Evolutionary conservation across 2,888 invertebrate species (phyloP), one percentile per base, ranked within the genome.

Genomic region (Monochamus alternatus): DNA sequence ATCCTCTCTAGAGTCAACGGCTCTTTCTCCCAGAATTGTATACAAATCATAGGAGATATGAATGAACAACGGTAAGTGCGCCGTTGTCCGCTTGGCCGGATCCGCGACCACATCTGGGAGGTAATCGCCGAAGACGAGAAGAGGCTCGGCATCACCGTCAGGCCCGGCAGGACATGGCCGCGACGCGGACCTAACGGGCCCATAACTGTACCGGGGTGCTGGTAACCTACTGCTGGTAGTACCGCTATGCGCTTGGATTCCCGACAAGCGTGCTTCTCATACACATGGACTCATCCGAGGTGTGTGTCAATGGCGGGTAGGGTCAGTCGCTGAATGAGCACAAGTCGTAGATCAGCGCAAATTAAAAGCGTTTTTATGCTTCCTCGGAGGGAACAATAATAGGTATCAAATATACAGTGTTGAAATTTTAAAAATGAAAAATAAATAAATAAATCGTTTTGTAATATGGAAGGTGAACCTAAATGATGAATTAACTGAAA

Each of bases 211-310:
- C 81, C 79, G 77, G 74, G 67, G 74, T 75, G 83, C 84, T 84
- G 85, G 82, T 85, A 84, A 85, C 85, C 85, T 81, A 85, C 84
- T 85, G 84, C 82, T 78, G 58, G 44, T 67, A 74, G 79, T 84
- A 83, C 85, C 84, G 85, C 83, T 84, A 80, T 52, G 67, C 64
- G 51, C 14, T 55, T 62, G 70, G 70, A 71, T 71, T 71, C 70
- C n/a, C 70, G 70, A 63, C 47, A 38, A 63, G 63, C 70, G 70
- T 71, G 70, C 63, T 71, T 71, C 70, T 44, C 70, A 71, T 71
- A 71, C 70, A 63, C 67, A 55, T 60, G 32, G 47, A 22, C 52
- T 32, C 22, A 32, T 62, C 30, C 14, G 38, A 14, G 44, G 51
- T 63, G 8, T 31, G 65, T 9, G 65, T 64, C 38, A 38, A 47